Percentiles rank a stretch among this genome's conserved stretches.
phyloP scores from a whole-genome alignment of 37 sponge, comb jelly and placozoan genomes.

The Spongilla lacustris region DNA sequence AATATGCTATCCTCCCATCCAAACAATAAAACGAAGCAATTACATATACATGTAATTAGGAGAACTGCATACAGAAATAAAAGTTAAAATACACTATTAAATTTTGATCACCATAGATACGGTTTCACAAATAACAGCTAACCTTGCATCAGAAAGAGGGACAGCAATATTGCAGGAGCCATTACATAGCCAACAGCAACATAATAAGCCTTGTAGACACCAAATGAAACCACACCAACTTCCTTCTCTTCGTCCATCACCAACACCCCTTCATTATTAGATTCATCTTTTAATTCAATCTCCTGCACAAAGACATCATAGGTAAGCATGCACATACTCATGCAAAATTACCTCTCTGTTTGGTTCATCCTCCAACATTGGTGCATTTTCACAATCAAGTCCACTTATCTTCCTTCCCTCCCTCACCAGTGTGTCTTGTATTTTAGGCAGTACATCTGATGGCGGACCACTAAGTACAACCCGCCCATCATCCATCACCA shows the following conservation, averaged over 20 bases:
- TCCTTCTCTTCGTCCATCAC: slow-evolving; percentile 93
- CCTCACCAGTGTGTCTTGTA: slow-evolving; percentile 6
- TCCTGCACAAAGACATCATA: not conserved
- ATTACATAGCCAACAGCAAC: slow-evolving; percentile 82
- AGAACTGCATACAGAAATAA: too few species aligned
- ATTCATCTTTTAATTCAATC: not conserved
- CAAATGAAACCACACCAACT: slow-evolving; percentile 76
- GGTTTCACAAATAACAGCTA: not conserved
- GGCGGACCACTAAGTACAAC: slow-evolving; percentile 76
- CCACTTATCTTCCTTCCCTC: slow-evolving; percentile 4
- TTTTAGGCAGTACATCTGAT: slow-evolving; percentile 53
- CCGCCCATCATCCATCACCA: slow-evolving; percentile 78
- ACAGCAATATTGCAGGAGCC: slow-evolving; percentile 67
- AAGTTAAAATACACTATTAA: not conserved
- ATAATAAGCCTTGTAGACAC: slow-evolving; percentile 93
- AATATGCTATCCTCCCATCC: too few species aligned
- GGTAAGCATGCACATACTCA: not conserved
- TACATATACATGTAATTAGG: too few species aligned
- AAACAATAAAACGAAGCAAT: too few species aligned
- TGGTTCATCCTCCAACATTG: not conserved
- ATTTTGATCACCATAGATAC: not conserved
- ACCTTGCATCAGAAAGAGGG: slow-evolving; percentile 95
- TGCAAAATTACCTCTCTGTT: not conserved
- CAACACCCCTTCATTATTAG: slow-evolving; percentile 36
- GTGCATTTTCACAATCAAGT: not conserved